Evolutionary conservation across 92 coral and sea anemone genomes (phyloP).

Genomic region (Phenganax subtilis): DNA sequence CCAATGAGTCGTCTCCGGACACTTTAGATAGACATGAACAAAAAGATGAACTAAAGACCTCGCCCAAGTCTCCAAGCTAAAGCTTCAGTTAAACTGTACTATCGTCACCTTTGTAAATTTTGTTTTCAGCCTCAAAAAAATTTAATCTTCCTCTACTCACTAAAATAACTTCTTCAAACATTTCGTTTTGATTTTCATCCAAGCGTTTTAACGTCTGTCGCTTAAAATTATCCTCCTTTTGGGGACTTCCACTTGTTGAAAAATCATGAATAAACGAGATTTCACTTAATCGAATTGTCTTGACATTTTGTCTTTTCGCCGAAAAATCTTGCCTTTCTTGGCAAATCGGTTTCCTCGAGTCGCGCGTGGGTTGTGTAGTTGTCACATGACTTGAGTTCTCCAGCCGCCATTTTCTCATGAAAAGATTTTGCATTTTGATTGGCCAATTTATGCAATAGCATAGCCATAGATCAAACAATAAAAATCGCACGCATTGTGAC

Average conservation of each 20-base stretch:
- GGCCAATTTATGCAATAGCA: not conserved
- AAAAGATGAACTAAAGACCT: too few relatives aligned
- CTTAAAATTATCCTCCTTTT: not conserved
- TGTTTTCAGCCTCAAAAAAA: too few relatives aligned
- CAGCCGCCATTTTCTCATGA: constrained; percentile 1
- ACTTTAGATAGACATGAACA: too few relatives aligned
- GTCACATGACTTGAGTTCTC: not conserved
- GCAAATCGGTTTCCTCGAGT: not conserved
- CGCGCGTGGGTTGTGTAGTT: not conserved
- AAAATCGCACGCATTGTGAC: too few relatives aligned
- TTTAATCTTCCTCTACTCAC: too few relatives aligned
- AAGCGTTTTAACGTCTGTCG: not conserved
- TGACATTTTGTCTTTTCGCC: not conserved
- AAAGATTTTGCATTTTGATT: not conserved
- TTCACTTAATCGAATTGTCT: constrained; percentile 9
- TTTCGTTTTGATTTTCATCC: not conserved
- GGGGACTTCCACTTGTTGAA: constrained; percentile 4
- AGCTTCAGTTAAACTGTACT: too few relatives aligned
- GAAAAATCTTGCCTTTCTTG: not conserved
- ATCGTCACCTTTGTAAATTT: too few relatives aligned
- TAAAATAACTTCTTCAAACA: not conserved
- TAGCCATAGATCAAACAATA: not conserved
- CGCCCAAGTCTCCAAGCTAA: too few relatives aligned
- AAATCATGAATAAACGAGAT: constrained; percentile 30
- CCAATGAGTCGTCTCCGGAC: too few relatives aligned